Evolutionary conservation across 2,888 invertebrate genomes (phyloP), one percentile per base, ranked within the genome.

Genomic region (Busseola fusca): DNA sequence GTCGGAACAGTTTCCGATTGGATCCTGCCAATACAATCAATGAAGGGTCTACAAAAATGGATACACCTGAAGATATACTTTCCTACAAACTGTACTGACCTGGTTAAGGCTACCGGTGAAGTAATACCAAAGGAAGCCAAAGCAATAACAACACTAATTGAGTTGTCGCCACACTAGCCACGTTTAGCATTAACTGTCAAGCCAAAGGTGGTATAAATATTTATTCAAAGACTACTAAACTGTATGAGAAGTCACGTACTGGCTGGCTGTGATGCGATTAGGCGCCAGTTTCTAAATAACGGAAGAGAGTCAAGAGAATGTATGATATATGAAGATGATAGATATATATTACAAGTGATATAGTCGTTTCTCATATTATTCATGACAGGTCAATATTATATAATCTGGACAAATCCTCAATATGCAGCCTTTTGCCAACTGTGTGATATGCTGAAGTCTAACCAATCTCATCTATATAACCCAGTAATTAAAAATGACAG

Each of bases 141-240:
- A 66, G 75, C 37, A 57, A 69, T 82, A 78, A 80, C 68, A 30
- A 27, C 66, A 71, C 83, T 82, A 82, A 80, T 80, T 80, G 80
- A 80, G 68, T 75, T 69, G 68, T 80, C 76, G 64, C 75, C 45
- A 67, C 56, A 60, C 57, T 42, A 60, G 21, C 64, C 74, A 78
- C 63, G 69, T 60, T 79, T 74, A 79, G 82, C 78, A 65, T 52
- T 48, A 65, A 66, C 78, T 63, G 16, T 54, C 69, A 54, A 69
- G 48, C 60, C 25, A 69, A 57, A 72, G 68, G 63, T 72, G 56
- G 21, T 59, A 77, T 77, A 65, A 63, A 81, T 73, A 69, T 78
- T 78, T 67, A 79, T 79, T 73, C 78, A 54, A 69, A 69, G 6
- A 67, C 52, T 54, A 57, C 56, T 62, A 25, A 63, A 64, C n/a